phyloP scores from a whole-genome alignment of 2,888 invertebrate species.

The Ophonus ardosiacus region DNA sequence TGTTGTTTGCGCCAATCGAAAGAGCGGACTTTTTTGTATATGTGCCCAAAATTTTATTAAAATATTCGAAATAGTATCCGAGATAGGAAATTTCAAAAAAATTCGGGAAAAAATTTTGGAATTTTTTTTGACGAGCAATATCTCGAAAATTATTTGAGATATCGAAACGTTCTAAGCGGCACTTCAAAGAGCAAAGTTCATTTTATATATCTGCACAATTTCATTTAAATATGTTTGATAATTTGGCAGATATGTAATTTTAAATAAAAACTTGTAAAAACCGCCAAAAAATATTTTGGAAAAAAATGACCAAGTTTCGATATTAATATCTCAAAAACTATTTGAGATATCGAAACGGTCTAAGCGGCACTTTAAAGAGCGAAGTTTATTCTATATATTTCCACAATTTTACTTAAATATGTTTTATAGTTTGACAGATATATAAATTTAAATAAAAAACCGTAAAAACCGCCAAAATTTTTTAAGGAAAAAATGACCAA shows the following conservation, averaged over 20 bases:
- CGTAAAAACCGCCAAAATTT: not conserved
- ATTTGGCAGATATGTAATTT: not conserved
- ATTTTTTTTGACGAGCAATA: no score
- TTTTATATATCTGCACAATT: no score
- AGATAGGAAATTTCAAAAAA: no score
- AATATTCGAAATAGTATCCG: no score
- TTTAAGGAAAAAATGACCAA: constrained; percentile 77
- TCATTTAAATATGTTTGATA: no score
- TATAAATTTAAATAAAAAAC: not conserved
- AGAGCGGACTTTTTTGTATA: not conserved
- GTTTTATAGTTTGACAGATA: not conserved
- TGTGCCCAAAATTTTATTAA: not conserved
- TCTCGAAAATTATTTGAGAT: not conserved
- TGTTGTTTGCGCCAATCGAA: not conserved
- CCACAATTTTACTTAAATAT: no score
- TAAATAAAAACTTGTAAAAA: no score
- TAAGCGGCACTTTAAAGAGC: not conserved
- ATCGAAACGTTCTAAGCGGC: not conserved
- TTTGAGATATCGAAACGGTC: not conserved
- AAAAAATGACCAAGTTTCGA: no score
- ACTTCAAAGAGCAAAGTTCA: no score
- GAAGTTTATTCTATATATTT: no score
- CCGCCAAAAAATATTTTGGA: no score
- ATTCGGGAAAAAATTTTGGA: no score
- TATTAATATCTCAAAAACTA: not conserved